Evolutionary conservation across 2,888 invertebrate species (phyloP).

Genomic region (Tromatobia lineatoria): DNA sequence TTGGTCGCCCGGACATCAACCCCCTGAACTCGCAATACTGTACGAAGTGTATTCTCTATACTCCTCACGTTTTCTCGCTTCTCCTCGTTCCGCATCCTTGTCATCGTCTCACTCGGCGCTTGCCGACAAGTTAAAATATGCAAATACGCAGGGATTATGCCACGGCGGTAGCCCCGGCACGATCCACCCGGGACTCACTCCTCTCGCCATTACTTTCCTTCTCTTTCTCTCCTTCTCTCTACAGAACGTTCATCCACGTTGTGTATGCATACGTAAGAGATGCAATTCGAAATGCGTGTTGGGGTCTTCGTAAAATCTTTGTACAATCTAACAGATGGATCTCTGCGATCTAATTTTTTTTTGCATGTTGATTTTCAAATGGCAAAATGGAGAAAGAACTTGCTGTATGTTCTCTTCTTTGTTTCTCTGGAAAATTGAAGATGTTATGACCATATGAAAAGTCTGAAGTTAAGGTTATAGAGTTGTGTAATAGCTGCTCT

Average conservation of each 20-base stretch:
- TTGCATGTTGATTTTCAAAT: neutral
- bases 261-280: neutral
- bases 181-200: constrained; percentile 57
- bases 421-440: constrained; percentile 3
- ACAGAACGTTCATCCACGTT: neutral
- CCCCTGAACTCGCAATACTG: constrained; percentile 64
- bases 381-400: neutral
- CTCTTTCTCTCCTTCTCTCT: neutral
- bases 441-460: constrained; percentile 12
- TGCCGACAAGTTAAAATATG: constrained; percentile 72
- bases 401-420: neutral
- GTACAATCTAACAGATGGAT: constrained; percentile 53
- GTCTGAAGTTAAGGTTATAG: neutral
- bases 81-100: constrained; percentile 4
- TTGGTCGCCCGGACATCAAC: constrained; percentile 69
- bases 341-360: constrained; percentile 54
- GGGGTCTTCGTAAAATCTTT: constrained; percentile 36
- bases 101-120: constrained; percentile 36
- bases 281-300: neutral
- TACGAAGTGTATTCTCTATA: constrained; percentile 19
- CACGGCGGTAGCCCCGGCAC: constrained; percentile 54
- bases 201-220: constrained; percentile 23
- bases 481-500: constrained; percentile 36
- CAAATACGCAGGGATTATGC: constrained; percentile 71
- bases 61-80: constrained; percentile 19